Evolutionary conservation across 2,888 invertebrate genomes (phyloP).

Genomic region (Latrodectus hesperus): DNA sequence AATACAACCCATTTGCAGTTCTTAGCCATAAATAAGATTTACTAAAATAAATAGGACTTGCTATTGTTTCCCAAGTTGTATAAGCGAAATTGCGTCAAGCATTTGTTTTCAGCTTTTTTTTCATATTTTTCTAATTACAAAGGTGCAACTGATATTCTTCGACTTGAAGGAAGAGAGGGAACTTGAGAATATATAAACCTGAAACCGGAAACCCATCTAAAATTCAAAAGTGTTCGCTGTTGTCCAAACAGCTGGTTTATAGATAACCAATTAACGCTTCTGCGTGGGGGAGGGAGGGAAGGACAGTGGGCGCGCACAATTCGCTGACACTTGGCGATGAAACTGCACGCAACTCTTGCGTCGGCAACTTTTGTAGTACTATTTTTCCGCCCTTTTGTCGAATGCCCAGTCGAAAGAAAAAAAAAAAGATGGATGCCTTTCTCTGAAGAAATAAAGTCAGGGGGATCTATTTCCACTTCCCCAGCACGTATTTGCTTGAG

Average conservation of each 20-base stretch:
- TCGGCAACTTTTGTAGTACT: slow-evolving; percentile 7
- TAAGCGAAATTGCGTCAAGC: no score
- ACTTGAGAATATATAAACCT: no score
- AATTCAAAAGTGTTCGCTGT: neutral
- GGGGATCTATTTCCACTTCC: slow-evolving; percentile 17
- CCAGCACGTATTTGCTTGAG: slow-evolving; percentile 46
- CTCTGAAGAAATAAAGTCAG: neutral
- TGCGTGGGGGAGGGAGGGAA: neutral
- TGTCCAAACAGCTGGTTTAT: slow-evolving; percentile 43
- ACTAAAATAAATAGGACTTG: no score
- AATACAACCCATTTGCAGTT: no score
- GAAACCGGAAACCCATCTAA: neutral
- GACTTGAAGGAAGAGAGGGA: no score
- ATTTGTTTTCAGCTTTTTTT: no score
- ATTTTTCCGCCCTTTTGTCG: slow-evolving; percentile 18
- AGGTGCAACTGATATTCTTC: no score
- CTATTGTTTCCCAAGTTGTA: no score
- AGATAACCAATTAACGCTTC: slow-evolving; percentile 60
- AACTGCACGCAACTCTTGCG: slow-evolving; percentile 12
- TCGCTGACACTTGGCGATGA: slow-evolving; percentile 7
- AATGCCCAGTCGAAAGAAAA: neutral
- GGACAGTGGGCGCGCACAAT: neutral
- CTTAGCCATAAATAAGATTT: no score
- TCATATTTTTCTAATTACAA: no score
- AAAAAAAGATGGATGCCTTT: neutral